Evolutionary conservation across 2,113 vertebrate genomes (phyloP), one percentile per base, ranked within the genome.

Genomic region (Pachycephala philippinensis): DNA sequence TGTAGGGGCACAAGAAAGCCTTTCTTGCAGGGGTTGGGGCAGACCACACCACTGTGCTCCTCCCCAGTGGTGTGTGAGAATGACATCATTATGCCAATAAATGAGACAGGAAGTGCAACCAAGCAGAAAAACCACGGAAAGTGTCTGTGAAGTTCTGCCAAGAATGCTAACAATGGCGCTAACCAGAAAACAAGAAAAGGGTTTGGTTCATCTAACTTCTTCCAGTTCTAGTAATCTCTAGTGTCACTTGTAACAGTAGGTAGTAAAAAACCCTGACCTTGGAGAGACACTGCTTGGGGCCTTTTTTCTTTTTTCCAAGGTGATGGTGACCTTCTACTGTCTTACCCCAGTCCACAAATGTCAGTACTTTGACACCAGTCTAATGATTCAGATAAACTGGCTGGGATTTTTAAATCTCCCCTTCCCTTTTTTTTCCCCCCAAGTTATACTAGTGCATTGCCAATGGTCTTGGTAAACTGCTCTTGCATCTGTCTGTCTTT

Each of bases 31-130:
- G 39, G 26, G 13, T 3, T 74, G 1, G 4, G 60, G 52, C 56
- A 90, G 47, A 77, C 35, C 52, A 54, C n/a, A 30, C 12, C 56
- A 70, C 42, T 27, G 42, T 0, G 13, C 59, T 87, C 42, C 74
- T 44, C 72, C 56, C 5, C 47, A 71, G 70, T 1, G 0, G n/a
- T 35, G 70, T 3, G 5, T 1, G 1, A 71, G 66, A 50, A 74
- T 94, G 93, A 92, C 86, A 84, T 92, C 84, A 89, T 49, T 72
- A 42, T 35, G 66, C 57, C 76, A 94, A 82, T 64, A 45, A 9
- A 93, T 2, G 39, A 94, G 93, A 94, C 85, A 94, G 95, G 92
- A 96, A 94, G 59, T 52, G 54, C 85, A 93, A 81, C 68, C 59
- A 90, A 80, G 85, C 68, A 40, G 35, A 69, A 93, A 87, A 94